phyloP scores from a whole-genome alignment of 2,113 vertebrate species.

The Lepidothrix coronata region DNA sequence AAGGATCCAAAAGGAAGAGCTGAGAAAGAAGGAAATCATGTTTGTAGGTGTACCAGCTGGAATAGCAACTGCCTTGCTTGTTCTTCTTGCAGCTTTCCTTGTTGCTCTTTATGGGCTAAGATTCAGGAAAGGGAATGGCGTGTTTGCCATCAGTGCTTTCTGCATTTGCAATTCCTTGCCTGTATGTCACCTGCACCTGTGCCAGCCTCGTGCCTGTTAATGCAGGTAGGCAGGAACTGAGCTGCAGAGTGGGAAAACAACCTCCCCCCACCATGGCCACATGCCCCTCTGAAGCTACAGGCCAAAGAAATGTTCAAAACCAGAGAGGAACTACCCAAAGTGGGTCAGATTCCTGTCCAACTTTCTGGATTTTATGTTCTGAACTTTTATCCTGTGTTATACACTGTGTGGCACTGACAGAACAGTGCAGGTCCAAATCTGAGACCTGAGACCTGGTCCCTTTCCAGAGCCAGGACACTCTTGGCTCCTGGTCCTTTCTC shows the following conservation, averaged over 20 bases:
- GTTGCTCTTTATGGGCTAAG: neutral
- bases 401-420: neutral
- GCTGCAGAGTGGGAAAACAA: neutral
- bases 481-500: neutral
- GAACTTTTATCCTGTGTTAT: neutral
- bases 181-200: neutral
- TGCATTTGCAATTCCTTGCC: neutral
- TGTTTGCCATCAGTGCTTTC: neutral
- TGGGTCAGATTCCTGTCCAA: neutral
- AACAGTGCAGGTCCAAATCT: neutral
- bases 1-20: conserved; percentile 32
- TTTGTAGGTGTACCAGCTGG: conserved; percentile 18
- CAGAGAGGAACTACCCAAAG: neutral
- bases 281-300: neutral
- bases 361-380: neutral
- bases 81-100: neutral
- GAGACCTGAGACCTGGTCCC: neutral
- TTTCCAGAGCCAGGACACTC: neutral
- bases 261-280: neutral
- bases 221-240: neutral
- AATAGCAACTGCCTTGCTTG: neutral
- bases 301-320: neutral
- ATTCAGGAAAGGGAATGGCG: neutral
- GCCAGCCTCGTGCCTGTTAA: neutral
- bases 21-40: neutral